phyloP scores from a whole-genome alignment of 2,797 vertebrate species.

The Trachops cirrhosus region DNA sequence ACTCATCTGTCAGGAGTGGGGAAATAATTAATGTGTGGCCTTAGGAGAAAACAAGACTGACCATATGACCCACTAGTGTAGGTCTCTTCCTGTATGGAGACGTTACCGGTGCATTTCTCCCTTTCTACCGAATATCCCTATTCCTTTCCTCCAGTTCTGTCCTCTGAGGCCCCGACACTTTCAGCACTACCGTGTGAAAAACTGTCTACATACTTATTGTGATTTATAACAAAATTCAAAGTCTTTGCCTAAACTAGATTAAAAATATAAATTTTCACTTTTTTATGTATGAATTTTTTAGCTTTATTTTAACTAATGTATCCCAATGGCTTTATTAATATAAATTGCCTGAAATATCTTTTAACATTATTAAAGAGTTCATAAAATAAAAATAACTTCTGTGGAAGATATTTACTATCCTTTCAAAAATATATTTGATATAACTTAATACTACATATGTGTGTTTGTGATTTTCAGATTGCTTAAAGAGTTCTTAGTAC shows the following conservation, averaged over 20 bases:
- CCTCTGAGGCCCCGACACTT: not conserved
- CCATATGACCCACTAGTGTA: fast-evolving
- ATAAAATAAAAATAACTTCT: not conserved
- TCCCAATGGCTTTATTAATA: not conserved
- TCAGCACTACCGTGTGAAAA: not conserved
- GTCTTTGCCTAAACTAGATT: not conserved
- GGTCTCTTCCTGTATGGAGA: not conserved
- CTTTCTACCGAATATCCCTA: not conserved
- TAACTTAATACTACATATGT: not conserved
- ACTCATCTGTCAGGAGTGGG: not conserved
- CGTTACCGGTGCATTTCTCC: not conserved
- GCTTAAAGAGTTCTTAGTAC: not conserved
- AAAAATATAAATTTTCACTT: conserved; percentile 11
- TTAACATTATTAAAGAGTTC: not conserved
- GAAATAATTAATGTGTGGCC: not conserved
- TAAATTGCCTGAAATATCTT: not conserved
- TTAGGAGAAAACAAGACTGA: not conserved
- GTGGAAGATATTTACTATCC: not conserved
- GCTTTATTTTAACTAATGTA: not conserved
- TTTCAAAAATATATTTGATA: not conserved
- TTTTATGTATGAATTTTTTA: not conserved
- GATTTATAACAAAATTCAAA: not conserved
- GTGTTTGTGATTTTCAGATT: not conserved
- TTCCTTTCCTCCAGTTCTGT: not conserved
- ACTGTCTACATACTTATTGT: not conserved